A percentile compares a stretch with the other conserved stretches of the same genome.
phyloP scores from a whole-genome alignment of 1,140 invertebrate species.

The Ostrea denselamellosa region DNA sequence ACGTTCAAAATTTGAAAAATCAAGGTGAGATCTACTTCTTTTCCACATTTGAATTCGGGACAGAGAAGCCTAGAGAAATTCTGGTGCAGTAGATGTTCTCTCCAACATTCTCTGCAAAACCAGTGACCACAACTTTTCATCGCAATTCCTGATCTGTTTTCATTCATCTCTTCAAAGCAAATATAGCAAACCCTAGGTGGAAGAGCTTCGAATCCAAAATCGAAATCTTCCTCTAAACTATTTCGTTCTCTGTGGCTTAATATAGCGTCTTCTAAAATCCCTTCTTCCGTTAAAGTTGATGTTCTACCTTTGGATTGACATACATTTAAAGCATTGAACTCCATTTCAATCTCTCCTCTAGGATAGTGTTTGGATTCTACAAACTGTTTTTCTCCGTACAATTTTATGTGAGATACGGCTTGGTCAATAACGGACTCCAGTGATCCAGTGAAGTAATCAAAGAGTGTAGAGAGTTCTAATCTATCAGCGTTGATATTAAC shows the following conservation, averaged over 20 bases:
- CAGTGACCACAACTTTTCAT: conserved; percentile 64
- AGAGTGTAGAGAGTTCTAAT: neutral
- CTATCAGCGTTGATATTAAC: neutral
- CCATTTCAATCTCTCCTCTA: neutral
- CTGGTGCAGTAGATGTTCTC: conserved; percentile 50
- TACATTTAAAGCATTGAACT: conserved; percentile 38
- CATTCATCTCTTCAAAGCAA: conserved; percentile 51
- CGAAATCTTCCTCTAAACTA: neutral
- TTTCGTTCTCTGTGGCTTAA: neutral
- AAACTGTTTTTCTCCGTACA: neutral
- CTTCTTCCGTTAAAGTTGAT: neutral
- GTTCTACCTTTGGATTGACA: neutral
- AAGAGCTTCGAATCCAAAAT: neutral
- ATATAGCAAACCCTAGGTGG: conserved; percentile 59
- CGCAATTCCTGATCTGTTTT: conserved; percentile 40
- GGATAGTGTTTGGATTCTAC: neutral
- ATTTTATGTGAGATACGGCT: neutral
- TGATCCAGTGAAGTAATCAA: conserved; percentile 6
- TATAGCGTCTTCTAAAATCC: neutral
- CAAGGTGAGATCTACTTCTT: neutral
- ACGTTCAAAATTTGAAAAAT: conserved; percentile 13
- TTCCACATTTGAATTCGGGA: neutral
- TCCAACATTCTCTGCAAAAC: conserved; percentile 70
- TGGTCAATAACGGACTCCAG: neutral
- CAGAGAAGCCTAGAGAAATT: conserved; percentile 13